These are phyloP conservation scores for Volucella bombylans DNA, from an alignment of 2,888 invertebrate species.

Conservation along the genomic window DNA sequence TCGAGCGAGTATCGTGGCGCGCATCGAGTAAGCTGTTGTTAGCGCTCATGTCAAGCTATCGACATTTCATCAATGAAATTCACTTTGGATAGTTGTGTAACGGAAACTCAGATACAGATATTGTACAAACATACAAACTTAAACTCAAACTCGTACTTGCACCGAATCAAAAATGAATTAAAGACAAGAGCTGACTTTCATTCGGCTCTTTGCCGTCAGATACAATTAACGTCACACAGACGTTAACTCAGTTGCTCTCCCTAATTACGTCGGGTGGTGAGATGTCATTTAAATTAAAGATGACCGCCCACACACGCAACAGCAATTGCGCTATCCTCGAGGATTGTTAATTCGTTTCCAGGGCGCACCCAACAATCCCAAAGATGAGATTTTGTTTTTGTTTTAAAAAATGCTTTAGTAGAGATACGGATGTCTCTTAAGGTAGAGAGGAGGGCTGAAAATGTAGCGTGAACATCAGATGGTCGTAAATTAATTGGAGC, in stretches of 20 bases:
- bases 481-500: constrained; percentile 61
- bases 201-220: constrained; percentile 38
- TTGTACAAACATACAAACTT: no score
- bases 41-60: constrained; percentile 60
- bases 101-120: constrained; percentile 1
- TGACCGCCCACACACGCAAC: constrained; percentile 64
- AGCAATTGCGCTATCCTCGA: constrained; percentile 7
- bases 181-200: constrained; percentile 9
- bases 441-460: constrained; percentile 29
- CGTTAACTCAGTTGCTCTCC: constrained; percentile 39
- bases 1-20: no score
- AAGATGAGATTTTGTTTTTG: constrained; percentile 50
- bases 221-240: constrained; percentile 63
- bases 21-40: constrained; percentile 28
- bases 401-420: background rate
- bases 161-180: background rate
- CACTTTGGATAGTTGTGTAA: constrained; percentile 29
- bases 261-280: constrained; percentile 70
- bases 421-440: background rate
- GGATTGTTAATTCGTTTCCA: constrained; percentile 10
- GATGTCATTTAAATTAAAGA: constrained; percentile 73
- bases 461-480: constrained; percentile 40
- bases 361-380: constrained; percentile 43
- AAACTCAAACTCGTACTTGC: background rate
- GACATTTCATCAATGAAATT: constrained; percentile 54